Evolutionary conservation across 2,113 vertebrate genomes (phyloP).

Genomic region (Ceuthmochares aereus): DNA sequence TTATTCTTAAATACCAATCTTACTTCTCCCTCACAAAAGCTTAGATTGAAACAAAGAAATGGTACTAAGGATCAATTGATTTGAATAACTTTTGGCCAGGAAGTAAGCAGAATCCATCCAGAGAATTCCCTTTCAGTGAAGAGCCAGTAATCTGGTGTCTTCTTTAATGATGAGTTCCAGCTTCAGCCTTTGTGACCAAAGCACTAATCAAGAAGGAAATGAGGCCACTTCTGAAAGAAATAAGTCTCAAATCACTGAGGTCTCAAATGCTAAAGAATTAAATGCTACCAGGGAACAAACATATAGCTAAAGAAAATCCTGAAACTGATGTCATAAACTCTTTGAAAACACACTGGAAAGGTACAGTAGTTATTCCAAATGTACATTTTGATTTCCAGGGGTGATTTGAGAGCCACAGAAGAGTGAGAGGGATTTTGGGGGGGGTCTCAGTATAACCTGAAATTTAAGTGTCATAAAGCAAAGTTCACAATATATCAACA

Average conservation of each 20-base stretch:
- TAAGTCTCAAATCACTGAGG: not conserved
- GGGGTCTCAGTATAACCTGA: not conserved
- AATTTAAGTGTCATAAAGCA: not conserved
- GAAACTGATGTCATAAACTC: not conserved
- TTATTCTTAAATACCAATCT: not conserved
- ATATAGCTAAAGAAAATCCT: not conserved
- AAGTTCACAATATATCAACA: not conserved
- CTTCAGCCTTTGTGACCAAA: not conserved
- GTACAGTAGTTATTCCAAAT: not conserved
- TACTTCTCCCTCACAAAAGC: not conserved
- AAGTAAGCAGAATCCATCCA: not conserved
- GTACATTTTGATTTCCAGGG: not conserved
- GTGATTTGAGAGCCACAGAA: not conserved
- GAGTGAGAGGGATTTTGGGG: accelerated
- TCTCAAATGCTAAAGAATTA: not conserved
- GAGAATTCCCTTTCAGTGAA: not conserved
- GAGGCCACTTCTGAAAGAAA: not conserved
- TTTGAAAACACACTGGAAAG: not conserved
- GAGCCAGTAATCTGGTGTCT: not conserved
- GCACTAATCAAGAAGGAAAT: not conserved
- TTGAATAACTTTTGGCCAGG: not conserved
- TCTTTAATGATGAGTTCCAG: not conserved
- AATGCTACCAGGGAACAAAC: not conserved
- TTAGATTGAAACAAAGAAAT: not conserved
- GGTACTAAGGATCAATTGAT: not conserved